phyloP scores from a whole-genome alignment of 2,113 vertebrate species.

The Acanthisitta chloris region DNA sequence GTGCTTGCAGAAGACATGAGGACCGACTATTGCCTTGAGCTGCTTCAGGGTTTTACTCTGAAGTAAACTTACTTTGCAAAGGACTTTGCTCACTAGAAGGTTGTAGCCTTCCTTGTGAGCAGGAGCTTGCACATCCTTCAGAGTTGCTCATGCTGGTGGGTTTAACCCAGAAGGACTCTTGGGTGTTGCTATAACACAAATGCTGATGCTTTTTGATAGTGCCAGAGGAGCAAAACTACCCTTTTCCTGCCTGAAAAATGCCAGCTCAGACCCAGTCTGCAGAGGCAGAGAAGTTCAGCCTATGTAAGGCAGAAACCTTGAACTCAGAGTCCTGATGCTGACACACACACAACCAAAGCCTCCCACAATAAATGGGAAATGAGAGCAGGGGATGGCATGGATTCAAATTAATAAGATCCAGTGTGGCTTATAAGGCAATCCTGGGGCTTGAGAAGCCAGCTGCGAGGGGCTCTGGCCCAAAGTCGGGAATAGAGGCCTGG shows the following conservation, averaged over 20 bases:
- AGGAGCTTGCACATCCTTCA: fast-evolving
- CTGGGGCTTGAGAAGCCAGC: background rate
- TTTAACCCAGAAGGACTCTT: background rate
- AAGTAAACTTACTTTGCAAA: background rate
- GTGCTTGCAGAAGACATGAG: background rate
- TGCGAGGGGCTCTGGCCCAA: background rate
- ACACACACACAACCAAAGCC: fast-evolving
- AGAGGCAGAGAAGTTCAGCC: background rate
- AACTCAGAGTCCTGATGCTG: background rate
- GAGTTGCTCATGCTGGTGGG: fast-evolving
- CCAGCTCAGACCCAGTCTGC: background rate
- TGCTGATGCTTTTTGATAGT: background rate
- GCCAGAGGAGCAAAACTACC: background rate
- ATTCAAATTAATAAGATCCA: background rate
- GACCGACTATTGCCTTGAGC: background rate
- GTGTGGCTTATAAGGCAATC: no score
- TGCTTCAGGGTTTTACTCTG: no score
- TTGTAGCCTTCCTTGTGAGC: background rate
- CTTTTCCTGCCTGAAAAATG: background rate
- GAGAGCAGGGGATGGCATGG: background rate
- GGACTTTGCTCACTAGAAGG: background rate
- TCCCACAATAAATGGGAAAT: fast-evolving
- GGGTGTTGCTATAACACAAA: background rate
- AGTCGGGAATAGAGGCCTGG: background rate
- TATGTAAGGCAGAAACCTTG: fast-evolving